Percentiles rank a stretch among this genome's conserved stretches.
These are phyloP conservation scores for Cartodere bifasciata DNA, from an alignment of 2,888 invertebrate genomes.

Conservation along the genomic window DNA sequence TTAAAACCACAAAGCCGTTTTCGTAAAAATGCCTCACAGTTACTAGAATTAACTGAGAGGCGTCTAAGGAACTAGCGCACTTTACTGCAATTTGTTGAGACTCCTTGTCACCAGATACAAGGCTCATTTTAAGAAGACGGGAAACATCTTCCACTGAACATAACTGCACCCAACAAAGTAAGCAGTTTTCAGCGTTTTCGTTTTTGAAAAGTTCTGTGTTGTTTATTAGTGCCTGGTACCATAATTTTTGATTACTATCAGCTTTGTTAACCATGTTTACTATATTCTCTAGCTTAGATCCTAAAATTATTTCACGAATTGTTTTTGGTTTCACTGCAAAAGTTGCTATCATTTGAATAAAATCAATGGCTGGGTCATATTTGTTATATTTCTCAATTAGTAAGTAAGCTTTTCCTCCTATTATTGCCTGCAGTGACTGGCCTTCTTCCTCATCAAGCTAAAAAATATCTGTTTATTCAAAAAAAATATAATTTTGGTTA, in stretches of 20 bases:
- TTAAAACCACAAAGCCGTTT: slow-evolving; percentile 20
- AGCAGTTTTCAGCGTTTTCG: slow-evolving; percentile 21
- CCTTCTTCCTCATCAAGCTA: slow-evolving; percentile 22
- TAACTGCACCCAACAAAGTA: slow-evolving; percentile 23
- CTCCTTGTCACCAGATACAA: slow-evolving; percentile 15
- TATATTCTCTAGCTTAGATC: slow-evolving; percentile 24
- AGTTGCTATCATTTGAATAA: slow-evolving; percentile 23
- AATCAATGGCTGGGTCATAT: slow-evolving; percentile 22
- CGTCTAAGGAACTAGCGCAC: slow-evolving; percentile 23
- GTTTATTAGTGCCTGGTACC: slow-evolving; percentile 28
- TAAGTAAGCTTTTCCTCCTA: slow-evolving; percentile 26
- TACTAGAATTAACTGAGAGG: slow-evolving; percentile 19
- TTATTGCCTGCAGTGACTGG: slow-evolving; percentile 24
- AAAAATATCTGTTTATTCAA: slow-evolving; percentile 8
- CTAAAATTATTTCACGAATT: slow-evolving; percentile 24
- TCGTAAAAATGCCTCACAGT: slow-evolving; percentile 23
- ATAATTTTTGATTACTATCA: slow-evolving; percentile 25
- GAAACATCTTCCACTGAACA: slow-evolving; percentile 24
- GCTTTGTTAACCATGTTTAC: slow-evolving; percentile 24
- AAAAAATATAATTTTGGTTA: not conserved
- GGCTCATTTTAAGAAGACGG: slow-evolving; percentile 20
- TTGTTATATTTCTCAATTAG: slow-evolving; percentile 26
- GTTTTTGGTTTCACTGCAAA: slow-evolving; percentile 30
- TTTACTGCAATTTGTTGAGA: slow-evolving; percentile 22
- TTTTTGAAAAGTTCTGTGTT: slow-evolving; percentile 24